Conservation (phyloP, 2,113 vertebrate species). For the Fulmarus glacialis region DNA sequence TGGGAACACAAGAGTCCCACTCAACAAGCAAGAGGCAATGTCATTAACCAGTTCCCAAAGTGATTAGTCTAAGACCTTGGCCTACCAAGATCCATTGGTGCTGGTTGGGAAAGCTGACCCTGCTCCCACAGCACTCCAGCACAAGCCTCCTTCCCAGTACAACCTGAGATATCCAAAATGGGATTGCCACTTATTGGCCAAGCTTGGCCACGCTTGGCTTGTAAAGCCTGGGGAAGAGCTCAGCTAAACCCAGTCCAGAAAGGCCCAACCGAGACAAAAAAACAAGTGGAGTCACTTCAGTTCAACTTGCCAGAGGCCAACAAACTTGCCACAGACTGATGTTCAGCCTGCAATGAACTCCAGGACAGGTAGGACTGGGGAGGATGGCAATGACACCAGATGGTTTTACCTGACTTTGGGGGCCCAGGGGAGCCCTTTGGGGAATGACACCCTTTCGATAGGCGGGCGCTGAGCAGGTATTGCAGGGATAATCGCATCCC, state of each 20-base stretch:
- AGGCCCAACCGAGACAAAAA: not conserved
- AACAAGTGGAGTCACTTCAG: not conserved
- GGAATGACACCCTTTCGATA: slow-evolving; percentile 87
- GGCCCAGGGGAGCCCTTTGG: slow-evolving; percentile 95
- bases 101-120: not conserved
- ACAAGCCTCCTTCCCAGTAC: not conserved
- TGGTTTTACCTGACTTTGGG: slow-evolving; percentile 92
- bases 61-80: not conserved
- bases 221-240: not conserved
- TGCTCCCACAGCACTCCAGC: rapidly evolving
- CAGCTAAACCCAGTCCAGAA: not conserved
- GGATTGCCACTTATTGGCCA: rapidly evolving
- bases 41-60: not conserved
- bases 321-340: not conserved
- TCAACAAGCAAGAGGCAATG: not conserved
- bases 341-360: not conserved
- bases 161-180: not conserved
- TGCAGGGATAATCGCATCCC: slow-evolving; percentile 82
- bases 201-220: not conserved
- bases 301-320: not conserved
- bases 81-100: not conserved
- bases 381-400: not conserved
- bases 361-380: not conserved
- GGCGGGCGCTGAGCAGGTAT: slow-evolving; percentile 65
- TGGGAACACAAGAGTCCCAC: not conserved